A percentile compares a stretch with the other conserved stretches of the same genome.
phyloP scores from a whole-genome alignment of 2,113 vertebrate species.

The Xyliphius kryptos region DNA sequence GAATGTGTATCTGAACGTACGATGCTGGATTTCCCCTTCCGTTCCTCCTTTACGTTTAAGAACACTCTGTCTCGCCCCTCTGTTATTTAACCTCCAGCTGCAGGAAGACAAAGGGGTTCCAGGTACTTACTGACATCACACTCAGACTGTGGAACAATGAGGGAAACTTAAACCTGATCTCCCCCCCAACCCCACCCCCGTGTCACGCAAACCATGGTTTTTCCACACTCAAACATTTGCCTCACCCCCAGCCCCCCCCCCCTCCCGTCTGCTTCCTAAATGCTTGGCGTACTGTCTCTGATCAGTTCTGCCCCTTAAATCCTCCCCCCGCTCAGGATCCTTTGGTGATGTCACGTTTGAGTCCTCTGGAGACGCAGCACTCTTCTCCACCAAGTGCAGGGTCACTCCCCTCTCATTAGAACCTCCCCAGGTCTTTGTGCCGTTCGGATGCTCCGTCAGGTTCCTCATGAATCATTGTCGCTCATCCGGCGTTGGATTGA shows the following conservation, averaged over 20 bases:
- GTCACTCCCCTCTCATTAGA: conserved; percentile 16
- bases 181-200: conserved; percentile 16
- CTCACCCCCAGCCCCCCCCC: background rate
- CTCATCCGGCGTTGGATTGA: background rate
- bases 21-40: too few species aligned
- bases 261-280: conserved; percentile 37
- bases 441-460: background rate
- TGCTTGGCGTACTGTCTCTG: conserved; percentile 25
- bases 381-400: too few species aligned
- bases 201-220: conserved; percentile 48
- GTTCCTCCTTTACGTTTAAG: too few species aligned
- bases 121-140: conserved; percentile 48
- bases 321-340: conserved; percentile 37
- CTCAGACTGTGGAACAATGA: conserved; percentile 52
- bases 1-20: too few species aligned
- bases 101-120: conserved; percentile 43
- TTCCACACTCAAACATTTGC: conserved; percentile 18
- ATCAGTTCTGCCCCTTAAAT: conserved; percentile 13
- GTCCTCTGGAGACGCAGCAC: background rate
- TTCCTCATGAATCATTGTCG: conserved; percentile 13
- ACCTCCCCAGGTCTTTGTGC: background rate
- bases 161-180: conserved; percentile 57
- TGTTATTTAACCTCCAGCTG: conserved; percentile 15
- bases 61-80: too few species aligned
- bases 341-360: conserved; percentile 38